Conservation (phyloP, 1,140 invertebrate species). For the Dermatophagoides farinae region DNA sequence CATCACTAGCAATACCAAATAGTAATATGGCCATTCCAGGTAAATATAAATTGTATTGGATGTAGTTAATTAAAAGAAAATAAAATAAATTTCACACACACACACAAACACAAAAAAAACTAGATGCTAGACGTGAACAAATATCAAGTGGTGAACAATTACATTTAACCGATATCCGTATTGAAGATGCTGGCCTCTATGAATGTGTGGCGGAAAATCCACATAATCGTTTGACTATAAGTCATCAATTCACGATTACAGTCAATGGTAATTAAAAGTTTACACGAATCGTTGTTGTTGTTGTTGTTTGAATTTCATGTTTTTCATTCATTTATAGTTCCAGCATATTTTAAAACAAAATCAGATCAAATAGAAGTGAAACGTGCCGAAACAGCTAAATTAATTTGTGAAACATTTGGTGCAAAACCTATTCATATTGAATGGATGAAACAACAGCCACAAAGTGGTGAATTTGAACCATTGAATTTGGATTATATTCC, state of each 20-base stretch:
- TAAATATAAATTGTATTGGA: no score
- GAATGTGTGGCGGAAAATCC: constrained; percentile 5
- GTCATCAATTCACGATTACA: constrained; percentile 1
- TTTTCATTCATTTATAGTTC: constrained; percentile 13
- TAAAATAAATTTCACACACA: no score
- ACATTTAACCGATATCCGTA: neutral
- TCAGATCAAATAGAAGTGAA: constrained; percentile 19
- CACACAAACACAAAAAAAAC: no score
- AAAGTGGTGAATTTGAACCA: constrained; percentile 4
- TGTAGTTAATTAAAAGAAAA: no score
- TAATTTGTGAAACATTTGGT: constrained; percentile 28
- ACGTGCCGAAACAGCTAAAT: constrained; percentile 24
- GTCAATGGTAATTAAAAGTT: constrained; percentile 1
- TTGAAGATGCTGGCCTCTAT: constrained; percentile 1
- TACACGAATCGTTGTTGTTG: neutral
- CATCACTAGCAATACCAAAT: no score
- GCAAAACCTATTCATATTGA: constrained; percentile 26
- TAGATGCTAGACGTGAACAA: neutral
- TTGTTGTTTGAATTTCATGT: neutral
- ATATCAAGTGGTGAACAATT: neutral
- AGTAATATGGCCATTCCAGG: neutral
- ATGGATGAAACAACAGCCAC: constrained; percentile 23
- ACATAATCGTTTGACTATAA: constrained; percentile 1
- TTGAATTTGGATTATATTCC: neutral
- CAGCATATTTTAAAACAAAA: constrained; percentile 21